Evolutionary conservation across 1,140 invertebrate genomes (phyloP), one percentile per base, ranked within the genome.

Genomic region (Philaenus spumarius): DNA sequence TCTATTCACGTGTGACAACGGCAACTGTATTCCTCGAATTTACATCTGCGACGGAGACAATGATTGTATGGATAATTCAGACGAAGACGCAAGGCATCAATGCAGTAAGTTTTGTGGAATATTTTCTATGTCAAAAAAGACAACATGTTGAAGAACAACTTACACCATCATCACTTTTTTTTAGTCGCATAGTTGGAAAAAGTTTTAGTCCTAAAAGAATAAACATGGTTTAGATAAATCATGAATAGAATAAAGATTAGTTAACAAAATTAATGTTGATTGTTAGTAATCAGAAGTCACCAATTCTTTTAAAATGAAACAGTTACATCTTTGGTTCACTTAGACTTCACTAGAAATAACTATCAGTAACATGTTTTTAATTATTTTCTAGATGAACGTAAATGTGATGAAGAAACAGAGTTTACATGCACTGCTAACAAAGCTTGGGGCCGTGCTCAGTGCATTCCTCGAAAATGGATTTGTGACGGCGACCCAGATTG

Each of bases 1-100:
- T 72, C 74, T 95, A 0, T 97, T 97, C 68, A 95, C 93, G 0
- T 98, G 96, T 68, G 90, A 93, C 66, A 97, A 97, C 73, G 95
- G 94, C 5, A 96, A 95, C 67, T 99, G 96, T 71, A 95, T 98
- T 62, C 93, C 92, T 0, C 78, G 90, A 58, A 95, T 93, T 59
- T 98, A 98, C 72, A 93, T 96, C n/a, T 98, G 97, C 69, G 95
- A 98, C 71, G 93, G 92, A 0, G 90, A 95, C 69, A 91, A 94
- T 69, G 94, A 98, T 73, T 98, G 96, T 71, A 73, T 90, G 61
- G 95, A 97, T 69, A 87, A 87, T 68, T 93, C 89, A 23, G 93
- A 96, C 67, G 93, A 97, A 75, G 92, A 95, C 65, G 83, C 84
- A 39, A 73, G 91, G 54, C 92, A 95, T 70, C 90, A 95, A 69